phyloP scores from a whole-genome alignment of 2,888 invertebrate species.

The Rambutsinella grinnellia region DNA sequence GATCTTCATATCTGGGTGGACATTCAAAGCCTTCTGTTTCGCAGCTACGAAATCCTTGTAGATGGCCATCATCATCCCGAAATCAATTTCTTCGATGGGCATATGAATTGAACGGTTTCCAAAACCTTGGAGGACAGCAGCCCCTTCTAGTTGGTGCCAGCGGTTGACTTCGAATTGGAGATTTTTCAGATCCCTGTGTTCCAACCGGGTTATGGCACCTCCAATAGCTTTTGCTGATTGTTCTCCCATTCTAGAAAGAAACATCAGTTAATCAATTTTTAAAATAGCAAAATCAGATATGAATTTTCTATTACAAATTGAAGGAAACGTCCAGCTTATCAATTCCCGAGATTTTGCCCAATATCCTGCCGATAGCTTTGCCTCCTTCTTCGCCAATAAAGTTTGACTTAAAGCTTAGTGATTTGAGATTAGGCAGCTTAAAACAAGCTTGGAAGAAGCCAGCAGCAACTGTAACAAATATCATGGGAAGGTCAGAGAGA shows the following conservation, averaged over 20 bases:
- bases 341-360: conserved; percentile 45
- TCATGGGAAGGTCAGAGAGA: too few relatives aligned
- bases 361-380: conserved; percentile 45
- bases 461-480: conserved; percentile 43
- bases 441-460: conserved; percentile 47
- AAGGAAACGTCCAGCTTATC: conserved; percentile 54
- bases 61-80: conserved; percentile 71
- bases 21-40: conserved; percentile 64
- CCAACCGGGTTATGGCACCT: conserved; percentile 5
- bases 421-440: conserved; percentile 46
- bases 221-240: conserved; percentile 22
- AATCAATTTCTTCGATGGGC: conserved; percentile 70
- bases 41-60: conserved; percentile 69
- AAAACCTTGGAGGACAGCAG: conserved; percentile 69
- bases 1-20: conserved; percentile 67
- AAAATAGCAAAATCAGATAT: background rate
- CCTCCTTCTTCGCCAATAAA: conserved; percentile 54
- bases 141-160: conserved; percentile 71
- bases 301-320: conserved; percentile 50
- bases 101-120: conserved; percentile 67
- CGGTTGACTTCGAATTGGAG: conserved; percentile 62
- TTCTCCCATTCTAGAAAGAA: conserved; percentile 30
- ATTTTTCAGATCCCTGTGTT: conserved; percentile 33
- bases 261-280: background rate
- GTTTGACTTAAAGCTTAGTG: conserved; percentile 50